Conservation (phyloP, 2,113 vertebrate genomes). For the Aspiorhynchus laticeps region DNA sequence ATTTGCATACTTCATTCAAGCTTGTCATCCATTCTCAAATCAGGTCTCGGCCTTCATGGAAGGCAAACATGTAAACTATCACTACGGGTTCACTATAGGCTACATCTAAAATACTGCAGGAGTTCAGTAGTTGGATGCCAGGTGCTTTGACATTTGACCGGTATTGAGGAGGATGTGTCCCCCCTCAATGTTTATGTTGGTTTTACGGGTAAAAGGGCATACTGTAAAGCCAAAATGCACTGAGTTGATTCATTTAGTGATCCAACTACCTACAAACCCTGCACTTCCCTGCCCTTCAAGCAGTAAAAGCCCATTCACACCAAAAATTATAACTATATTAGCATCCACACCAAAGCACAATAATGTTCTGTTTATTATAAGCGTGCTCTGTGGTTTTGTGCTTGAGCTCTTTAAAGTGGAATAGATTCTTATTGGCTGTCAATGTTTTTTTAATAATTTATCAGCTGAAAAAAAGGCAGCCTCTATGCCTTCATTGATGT, state of each 20-base stretch:
- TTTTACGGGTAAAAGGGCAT: not conserved
- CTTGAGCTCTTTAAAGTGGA: not conserved
- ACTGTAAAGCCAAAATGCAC: not conserved
- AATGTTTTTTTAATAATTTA: not conserved
- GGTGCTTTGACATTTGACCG: not conserved
- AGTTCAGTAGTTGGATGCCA: slow-evolving; percentile 22
- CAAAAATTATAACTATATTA: not conserved
- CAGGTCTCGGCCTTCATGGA: slow-evolving; percentile 67
- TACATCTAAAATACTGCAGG: not conserved
- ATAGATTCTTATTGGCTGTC: not conserved
- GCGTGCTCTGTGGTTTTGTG: not conserved
- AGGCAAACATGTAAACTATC: slow-evolving; percentile 55
- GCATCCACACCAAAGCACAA: not conserved
- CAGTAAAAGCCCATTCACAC: not conserved
- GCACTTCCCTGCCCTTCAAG: not conserved
- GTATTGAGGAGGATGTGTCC: not conserved
- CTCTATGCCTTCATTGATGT: not conserved
- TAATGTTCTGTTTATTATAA: not conserved
- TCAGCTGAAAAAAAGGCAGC: not conserved
- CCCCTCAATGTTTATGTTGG: not conserved
- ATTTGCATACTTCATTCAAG: slow-evolving; percentile 29
- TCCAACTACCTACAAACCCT: slow-evolving; percentile 12
- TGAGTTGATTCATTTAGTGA: not conserved
- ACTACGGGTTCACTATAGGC: not conserved
- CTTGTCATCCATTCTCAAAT: slow-evolving; percentile 22